Evolutionary conservation across 2,113 vertebrate species (phyloP), one percentile per base, ranked within the genome.

Genomic region (Oncorhynchus kisutch): DNA sequence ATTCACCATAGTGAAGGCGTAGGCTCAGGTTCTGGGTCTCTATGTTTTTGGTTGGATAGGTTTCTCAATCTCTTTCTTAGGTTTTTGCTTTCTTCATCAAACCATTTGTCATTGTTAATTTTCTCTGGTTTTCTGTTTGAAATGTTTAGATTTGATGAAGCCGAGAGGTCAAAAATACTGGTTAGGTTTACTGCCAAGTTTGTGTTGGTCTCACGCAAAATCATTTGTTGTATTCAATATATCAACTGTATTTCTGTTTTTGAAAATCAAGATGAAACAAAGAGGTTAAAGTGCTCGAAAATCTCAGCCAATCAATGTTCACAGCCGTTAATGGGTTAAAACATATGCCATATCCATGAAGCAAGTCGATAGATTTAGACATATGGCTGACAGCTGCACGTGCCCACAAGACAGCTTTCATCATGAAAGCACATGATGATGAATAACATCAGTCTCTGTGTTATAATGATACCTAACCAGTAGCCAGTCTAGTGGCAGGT

Each of bases 261-360:
- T 25, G 4, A 73, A 66, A 75, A 45, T 77, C 39, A 72, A 20
- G 49, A 22, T 64, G 27, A 70, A 81, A 78, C 20, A 81, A 76
- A 81, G 75, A 73, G 22, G 75, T 68, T 20, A 70, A 57, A 81
- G 49, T 82, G 86, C 85, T 81, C 85, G 71, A 20, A 73, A 74
- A 87, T 92, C 90, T 74, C 90, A 86, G 45, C 22, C 57, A 75
- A 87, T 87, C 85, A 77, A 89, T 87, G 74, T n/a, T 64, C 73
- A 49, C 66, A 70, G 69, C 69, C 76, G 82, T 82, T 89, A 90
- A 88, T 87, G 86, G 86, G 20, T 78, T 77, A 78, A 76, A 78
- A 70, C 67, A 18, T 73, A 29, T 7, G 45, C 77, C 76, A 68
- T 73, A 51, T 85, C 73, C 84, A 84, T 91, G 89, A 89, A 72